Base-by-base conservation (phyloP, 2,888 invertebrate species). In the Epirrhoe alternata region DNA sequence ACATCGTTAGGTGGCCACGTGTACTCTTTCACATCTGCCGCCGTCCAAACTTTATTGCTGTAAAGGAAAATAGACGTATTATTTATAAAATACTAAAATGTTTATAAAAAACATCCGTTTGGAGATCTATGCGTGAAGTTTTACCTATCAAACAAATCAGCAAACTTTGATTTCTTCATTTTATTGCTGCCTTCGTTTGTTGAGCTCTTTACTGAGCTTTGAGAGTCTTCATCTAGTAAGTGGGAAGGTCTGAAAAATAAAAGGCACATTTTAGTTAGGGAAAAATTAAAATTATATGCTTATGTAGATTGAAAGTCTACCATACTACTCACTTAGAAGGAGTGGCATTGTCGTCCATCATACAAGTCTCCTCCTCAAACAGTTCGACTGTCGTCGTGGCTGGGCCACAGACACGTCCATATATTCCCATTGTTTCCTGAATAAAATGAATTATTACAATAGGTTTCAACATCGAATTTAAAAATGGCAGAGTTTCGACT, bases 21-120 rank as follows among this genome's bases (percentile, higher is more conserved):
- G 84, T 99, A 99, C 86, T 99, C 99, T 67, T 97, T 97, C 60
- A 99, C 95, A 85, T 97, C 97, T 61, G 97, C 97, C 14, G 98
- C 98, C 17, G 97, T 96, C 82, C 96, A 96, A 54, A 94, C 93
- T 79, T 94, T 94, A 77, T 87, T 92, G 79, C 93, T 93, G 84
- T 12, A 86, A 88, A 66, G 52, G 71, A 71, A 56, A 61, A 73
- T 17, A 47, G 17, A 42, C 38, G 10, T 14, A 42, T 17, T 10
- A 38, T 47, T 64, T 51, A 59, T 12, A 42, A 42, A 42, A 42
- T 42, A 24, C 24, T 24, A 42, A 42, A 12, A 42, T 42, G 12
- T 42, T 42, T 42, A 12, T 42, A 5, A 12, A 42, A 35, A 42
- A 42, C 12, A 42, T 42, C 12, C 38, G 38, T 12, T 12, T 4